These are phyloP conservation scores for Furnarius figulus DNA, from an alignment of 2,113 vertebrate genomes.

Conservation along the genomic window DNA sequence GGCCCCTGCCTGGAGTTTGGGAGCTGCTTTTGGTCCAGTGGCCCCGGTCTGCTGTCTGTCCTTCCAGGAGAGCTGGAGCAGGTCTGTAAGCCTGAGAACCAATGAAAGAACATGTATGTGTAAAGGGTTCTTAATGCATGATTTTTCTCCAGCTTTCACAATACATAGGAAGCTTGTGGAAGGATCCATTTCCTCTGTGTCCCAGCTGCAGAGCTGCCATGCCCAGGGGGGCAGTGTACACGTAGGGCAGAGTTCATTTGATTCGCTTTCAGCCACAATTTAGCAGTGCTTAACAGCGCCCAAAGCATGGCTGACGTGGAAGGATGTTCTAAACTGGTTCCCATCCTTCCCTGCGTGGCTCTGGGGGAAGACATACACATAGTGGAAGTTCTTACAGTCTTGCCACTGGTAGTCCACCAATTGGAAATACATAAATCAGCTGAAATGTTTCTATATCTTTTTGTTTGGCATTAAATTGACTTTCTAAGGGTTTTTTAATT, in stretches of 20 bases:
- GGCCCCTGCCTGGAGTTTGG: background rate
- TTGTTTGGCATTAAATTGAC: background rate
- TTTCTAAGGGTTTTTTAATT: background rate
- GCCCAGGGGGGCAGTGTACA: rapidly evolving
- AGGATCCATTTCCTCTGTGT: background rate
- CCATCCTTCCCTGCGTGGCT: background rate
- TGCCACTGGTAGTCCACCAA: background rate
- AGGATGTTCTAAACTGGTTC: background rate
- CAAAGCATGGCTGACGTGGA: background rate
- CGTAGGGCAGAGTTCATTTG: background rate
- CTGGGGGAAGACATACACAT: rapidly evolving
- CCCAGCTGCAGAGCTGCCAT: background rate
- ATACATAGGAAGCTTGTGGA: rapidly evolving
- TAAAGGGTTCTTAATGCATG: background rate
- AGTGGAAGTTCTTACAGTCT: background rate
- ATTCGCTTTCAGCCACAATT: background rate
- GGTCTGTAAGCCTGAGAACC: background rate
- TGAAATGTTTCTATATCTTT: background rate
- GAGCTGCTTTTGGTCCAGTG: background rate
- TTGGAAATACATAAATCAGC: background rate
- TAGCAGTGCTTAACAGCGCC: background rate
- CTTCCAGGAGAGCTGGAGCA: background rate
- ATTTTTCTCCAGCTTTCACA: background rate
- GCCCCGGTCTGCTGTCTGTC: background rate
- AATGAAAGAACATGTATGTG: background rate